phyloP scores from a whole-genome alignment of 2,113 vertebrate genomes.

The Procapra przewalskii region DNA sequence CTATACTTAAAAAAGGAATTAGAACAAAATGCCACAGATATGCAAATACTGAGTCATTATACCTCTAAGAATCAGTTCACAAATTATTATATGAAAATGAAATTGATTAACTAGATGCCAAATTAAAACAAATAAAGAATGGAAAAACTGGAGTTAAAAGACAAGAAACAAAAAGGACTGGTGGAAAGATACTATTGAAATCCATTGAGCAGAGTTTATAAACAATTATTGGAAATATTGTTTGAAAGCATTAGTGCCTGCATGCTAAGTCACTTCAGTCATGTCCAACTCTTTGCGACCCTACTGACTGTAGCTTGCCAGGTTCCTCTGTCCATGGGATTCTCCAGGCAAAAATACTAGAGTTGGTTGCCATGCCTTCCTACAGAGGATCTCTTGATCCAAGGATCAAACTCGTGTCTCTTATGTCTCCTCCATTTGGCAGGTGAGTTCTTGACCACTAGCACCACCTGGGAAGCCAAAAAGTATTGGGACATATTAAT shows the following conservation, averaged over 20 bases:
- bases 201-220: neutral
- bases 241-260: neutral
- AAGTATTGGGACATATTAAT: neutral
- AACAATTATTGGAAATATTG: neutral
- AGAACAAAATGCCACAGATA: neutral
- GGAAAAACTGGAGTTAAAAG: neutral
- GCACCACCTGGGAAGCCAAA: neutral
- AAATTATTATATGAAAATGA: neutral
- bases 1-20: neutral
- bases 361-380: neutral
- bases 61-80: neutral
- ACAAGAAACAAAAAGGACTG: neutral
- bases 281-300: fast-evolving
- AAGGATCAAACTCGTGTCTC: neutral
- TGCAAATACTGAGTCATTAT: neutral
- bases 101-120: neutral
- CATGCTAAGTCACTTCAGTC: neutral
- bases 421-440: neutral
- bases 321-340: neutral
- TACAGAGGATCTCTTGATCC: neutral
- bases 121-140: neutral
- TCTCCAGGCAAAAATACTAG: neutral
- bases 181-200: neutral
- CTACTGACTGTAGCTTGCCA: neutral
- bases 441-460: neutral